Evolutionary conservation across 2,888 invertebrate species (phyloP), one percentile per base, ranked within the genome.

Genomic region (Pemphredon lugubris): DNA sequence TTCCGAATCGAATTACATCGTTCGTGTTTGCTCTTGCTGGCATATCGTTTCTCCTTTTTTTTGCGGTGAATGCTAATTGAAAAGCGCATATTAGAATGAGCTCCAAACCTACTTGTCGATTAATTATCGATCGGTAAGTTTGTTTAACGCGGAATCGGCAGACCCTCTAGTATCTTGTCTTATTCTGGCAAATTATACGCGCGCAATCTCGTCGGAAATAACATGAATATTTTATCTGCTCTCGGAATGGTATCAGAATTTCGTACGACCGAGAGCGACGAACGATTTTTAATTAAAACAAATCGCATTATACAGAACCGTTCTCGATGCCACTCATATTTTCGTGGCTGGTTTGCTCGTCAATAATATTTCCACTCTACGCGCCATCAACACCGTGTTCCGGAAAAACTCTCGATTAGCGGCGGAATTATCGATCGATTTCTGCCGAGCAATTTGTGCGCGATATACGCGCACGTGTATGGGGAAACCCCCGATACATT

Each of bases 1-100:
- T 67, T 55, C 44, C 57, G 65, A 76, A 78, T 78, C 74, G 76
- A 81, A 73, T 81, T 78, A 81, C 76, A 75, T 40, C 53, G 72
- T 72, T 67, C 57, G 72, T 68, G 78, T 78, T 76, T 74, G 50
- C 64, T 63, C 64, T 60, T 53, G 16, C 21, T 34, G n/a, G 34
- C 67, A 68, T 57, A 58, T 16, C 64, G 63, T 54, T 64, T 66
- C 72, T 59, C 64, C 30, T n/a, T n/a, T n/a, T n/a, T n/a, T n/a
- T n/a, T n/a, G n/a, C 47, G 53, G 18, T 20, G 21, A 18, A 18
- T 42, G 54, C 42, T 79, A 68, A 76, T 79, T 79, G 68, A 71
- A 73, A 74, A 40, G 76, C 39, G 74, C 77, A 60, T 77, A 77
- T 42, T 67, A 67, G 53, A 66, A 72, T 18, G 57, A 50, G 44